Percentiles rank a stretch among this genome's conserved stretches.
Evolutionary conservation across 2,888 invertebrate genomes (phyloP).

Genomic region (Mycalesis mineus): DNA sequence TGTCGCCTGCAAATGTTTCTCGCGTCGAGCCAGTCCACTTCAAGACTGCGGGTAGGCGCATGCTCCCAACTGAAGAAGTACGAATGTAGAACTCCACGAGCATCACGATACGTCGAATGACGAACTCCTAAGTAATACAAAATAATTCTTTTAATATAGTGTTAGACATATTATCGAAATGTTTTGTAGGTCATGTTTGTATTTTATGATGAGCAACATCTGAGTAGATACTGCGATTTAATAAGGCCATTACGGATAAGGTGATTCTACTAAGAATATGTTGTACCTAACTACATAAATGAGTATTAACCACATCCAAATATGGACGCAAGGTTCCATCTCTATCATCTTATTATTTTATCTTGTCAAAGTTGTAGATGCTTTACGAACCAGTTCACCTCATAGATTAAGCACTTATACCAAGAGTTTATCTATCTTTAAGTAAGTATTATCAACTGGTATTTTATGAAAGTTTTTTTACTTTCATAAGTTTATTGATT

Average conservation of each 20-base stretch:
- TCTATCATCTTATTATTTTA: not conserved
- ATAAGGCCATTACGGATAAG: not conserved
- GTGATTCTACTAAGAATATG: not conserved
- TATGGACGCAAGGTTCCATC: not conserved
- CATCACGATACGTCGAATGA: conserved; percentile 92
- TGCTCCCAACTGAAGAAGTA: conserved; percentile 98
- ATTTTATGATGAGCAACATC: no score
- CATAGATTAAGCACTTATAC: not conserved
- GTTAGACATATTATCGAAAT: no score
- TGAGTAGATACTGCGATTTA: no score
- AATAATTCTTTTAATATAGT: not conserved
- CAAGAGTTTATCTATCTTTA: no score
- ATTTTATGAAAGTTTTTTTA: no score
- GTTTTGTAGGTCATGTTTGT: no score
- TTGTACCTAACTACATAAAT: not conserved
- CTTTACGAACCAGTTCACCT: not conserved
- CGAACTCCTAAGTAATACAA: conserved; percentile 82
- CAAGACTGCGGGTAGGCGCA: conserved; percentile 86
- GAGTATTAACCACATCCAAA: not conserved
- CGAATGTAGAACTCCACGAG: conserved; percentile 90
- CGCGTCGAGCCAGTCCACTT: conserved; percentile 94
- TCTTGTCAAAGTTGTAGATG: not conserved
- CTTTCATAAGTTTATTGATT: no score
- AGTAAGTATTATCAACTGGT: no score
- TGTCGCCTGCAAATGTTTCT: conserved; percentile 94